These are phyloP conservation scores for Siphlonurus alternatus DNA, from an alignment of 2,888 invertebrate species.

Conservation along the genomic window DNA sequence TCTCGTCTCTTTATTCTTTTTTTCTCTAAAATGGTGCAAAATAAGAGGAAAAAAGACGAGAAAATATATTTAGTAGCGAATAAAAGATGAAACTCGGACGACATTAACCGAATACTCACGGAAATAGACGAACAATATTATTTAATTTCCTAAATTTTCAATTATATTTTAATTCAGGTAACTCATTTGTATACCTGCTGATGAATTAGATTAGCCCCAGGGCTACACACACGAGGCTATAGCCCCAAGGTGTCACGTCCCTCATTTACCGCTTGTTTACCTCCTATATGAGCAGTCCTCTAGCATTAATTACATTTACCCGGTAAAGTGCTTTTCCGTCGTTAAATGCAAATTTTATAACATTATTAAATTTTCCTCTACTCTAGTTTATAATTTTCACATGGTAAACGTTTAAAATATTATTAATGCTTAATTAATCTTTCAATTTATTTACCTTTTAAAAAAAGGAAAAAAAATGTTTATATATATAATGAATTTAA, in stretches of 20 bases:
- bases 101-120: too few relatives aligned
- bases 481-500: constrained; percentile 31
- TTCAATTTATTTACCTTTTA: background rate
- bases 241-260: background rate
- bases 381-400: background rate
- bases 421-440: background rate
- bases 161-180: too few relatives aligned
- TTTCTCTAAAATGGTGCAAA: too few relatives aligned
- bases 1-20: too few relatives aligned
- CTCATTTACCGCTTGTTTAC: background rate
- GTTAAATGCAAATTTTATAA: background rate
- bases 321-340: background rate
- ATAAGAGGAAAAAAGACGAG: too few relatives aligned
- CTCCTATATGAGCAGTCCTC: background rate
- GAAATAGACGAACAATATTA: too few relatives aligned
- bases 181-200: too few relatives aligned
- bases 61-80: too few relatives aligned
- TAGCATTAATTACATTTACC: background rate
- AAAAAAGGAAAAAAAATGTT: background rate
- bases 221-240: too few relatives aligned
- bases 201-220: too few relatives aligned
- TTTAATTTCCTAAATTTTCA: too few relatives aligned
- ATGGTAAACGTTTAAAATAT: background rate
- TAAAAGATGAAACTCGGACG: too few relatives aligned
- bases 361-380: background rate